phyloP scores from a whole-genome alignment of 2,888 invertebrate genomes.

The Nowickia ferox region DNA sequence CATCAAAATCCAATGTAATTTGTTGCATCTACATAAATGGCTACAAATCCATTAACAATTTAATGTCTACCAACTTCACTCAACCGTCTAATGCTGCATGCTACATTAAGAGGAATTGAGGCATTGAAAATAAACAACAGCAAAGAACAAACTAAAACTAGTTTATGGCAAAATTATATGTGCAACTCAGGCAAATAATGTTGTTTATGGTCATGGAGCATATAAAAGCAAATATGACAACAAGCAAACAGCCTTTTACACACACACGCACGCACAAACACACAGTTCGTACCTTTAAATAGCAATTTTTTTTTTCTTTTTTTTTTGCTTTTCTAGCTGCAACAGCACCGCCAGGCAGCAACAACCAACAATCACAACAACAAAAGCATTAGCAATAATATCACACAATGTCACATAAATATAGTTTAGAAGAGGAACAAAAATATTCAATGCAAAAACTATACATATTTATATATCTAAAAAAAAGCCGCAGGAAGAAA shows the following conservation, averaged over 20 bases:
- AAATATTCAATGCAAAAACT: conserved; percentile 1
- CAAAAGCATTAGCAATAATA: conserved; percentile 57
- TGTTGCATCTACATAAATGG: conserved; percentile 32
- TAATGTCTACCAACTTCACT: conserved; percentile 53
- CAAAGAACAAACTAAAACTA: conserved; percentile 68
- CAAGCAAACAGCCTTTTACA: conserved; percentile 17
- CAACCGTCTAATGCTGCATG: conserved; percentile 52
- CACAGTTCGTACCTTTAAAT: conserved; percentile 33
- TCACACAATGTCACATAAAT: conserved; percentile 64
- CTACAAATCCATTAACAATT: conserved; percentile 57
- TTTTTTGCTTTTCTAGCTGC: background rate
- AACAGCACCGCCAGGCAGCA: conserved; percentile 42
- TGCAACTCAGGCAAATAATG: conserved; percentile 71
- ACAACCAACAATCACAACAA: conserved; percentile 35
- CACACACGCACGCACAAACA: background rate
- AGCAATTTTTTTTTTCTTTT: background rate
- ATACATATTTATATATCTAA: background rate
- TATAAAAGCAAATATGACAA: conserved; percentile 71
- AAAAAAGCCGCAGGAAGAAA: conserved; percentile 56
- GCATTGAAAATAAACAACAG: conserved; percentile 42
- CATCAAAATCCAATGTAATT: conserved; percentile 31
- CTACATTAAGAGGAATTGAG: conserved; percentile 50
- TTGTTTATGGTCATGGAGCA: conserved; percentile 73
- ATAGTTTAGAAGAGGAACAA: conserved; percentile 22
- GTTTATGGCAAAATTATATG: conserved; percentile 74